A percentile compares a stretch with the other conserved stretches of the same genome.
Evolutionary conservation across 2,113 vertebrate genomes (phyloP).

Genomic region (Scartelaos histophorus): DNA sequence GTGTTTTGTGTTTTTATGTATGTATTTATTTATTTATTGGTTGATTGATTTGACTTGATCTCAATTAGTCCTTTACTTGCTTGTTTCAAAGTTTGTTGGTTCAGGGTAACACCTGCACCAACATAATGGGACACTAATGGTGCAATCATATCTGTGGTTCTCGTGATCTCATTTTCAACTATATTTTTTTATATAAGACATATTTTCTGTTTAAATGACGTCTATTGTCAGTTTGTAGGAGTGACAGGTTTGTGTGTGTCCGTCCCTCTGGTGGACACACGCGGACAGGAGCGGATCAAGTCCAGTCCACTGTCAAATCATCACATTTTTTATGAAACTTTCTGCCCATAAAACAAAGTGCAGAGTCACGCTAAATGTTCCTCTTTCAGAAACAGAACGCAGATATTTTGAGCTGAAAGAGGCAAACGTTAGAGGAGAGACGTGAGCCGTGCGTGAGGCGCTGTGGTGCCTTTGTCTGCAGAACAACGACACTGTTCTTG

Average conservation of each 20-base stretch:
- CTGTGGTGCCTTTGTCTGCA: conserved; percentile 76
- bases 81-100: neutral
- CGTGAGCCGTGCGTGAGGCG: conserved; percentile 28
- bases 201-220: neutral
- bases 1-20: too few species aligned
- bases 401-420: neutral
- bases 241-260: neutral
- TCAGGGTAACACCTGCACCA: too few species aligned
- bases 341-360: neutral
- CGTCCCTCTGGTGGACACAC: conserved; percentile 58
- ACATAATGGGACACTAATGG: too few species aligned
- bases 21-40: too few species aligned
- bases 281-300: too few species aligned
- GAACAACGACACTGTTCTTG: conserved; percentile 86
- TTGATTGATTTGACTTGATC: neutral
- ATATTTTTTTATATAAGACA: neutral
- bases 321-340: neutral
- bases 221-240: neutral
- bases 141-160: too few species aligned
- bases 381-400: neutral
- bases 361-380: neutral
- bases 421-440: conserved; percentile 44
- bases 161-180: neutral
- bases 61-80: too few species aligned
- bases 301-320: neutral